phyloP scores from a whole-genome alignment of 2,113 vertebrate species.

The Glaucomys volans region DNA sequence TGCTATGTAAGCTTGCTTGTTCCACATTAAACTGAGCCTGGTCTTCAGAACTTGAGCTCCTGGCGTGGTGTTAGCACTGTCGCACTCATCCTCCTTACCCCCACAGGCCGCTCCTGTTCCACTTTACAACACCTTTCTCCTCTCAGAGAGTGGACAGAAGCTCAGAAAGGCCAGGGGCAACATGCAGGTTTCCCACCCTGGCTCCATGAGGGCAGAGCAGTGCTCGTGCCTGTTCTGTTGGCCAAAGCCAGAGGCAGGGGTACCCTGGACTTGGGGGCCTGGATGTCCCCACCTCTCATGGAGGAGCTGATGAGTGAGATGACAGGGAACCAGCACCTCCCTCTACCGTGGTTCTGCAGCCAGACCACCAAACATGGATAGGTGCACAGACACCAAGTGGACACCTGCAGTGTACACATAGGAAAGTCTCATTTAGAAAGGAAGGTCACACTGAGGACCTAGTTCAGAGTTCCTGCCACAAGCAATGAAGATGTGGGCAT shows the following conservation, averaged over 20 bases:
- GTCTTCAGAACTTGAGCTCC: too few relatives aligned
- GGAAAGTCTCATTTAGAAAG: neutral
- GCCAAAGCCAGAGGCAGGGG: neutral
- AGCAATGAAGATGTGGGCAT: neutral
- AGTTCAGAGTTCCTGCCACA: neutral
- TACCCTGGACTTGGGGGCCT: too few relatives aligned
- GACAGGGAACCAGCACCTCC: too few relatives aligned
- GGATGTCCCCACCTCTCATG: neutral
- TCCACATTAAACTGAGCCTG: too few relatives aligned
- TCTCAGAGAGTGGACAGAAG: neutral
- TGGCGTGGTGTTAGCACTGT: too few relatives aligned
- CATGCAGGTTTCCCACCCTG: accelerated
- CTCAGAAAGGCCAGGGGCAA: neutral
- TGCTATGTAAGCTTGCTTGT: too few relatives aligned
- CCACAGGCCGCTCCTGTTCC: too few relatives aligned
- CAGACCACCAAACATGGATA: neutral
- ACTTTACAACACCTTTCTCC: too few relatives aligned
- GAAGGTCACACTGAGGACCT: neutral
- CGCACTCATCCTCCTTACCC: too few relatives aligned
- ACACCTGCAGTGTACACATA: neutral
- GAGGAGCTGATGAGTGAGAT: neutral
- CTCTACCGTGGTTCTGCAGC: neutral
- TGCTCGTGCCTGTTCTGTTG: neutral
- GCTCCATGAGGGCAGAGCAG: neutral
- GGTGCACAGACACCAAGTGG: too few relatives aligned